Percentiles rank a stretch among this genome's conserved stretches.
Conservation (phyloP, 2,113 vertebrate species). For the Menidia beryllina region DNA sequence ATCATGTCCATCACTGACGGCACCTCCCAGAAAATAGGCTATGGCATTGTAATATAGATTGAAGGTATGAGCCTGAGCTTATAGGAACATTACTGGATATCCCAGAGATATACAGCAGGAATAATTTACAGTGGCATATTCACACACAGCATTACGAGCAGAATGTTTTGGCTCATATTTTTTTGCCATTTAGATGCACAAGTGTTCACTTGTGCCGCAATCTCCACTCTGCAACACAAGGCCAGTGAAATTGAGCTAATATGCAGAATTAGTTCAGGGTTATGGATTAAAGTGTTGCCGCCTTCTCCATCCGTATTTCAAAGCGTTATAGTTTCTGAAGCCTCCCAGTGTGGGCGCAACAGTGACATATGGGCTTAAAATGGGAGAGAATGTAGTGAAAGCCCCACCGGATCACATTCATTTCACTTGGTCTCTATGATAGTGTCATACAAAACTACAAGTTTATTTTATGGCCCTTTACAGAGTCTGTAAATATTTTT, state of each 20-base stretch:
- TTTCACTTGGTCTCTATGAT: slow-evolving; percentile 17
- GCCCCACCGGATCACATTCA: slow-evolving; percentile 21
- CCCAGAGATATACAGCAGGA: neutral
- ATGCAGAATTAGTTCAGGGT: slow-evolving; percentile 64
- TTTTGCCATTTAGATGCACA: slow-evolving; percentile 11
- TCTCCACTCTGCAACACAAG: slow-evolving; percentile 32
- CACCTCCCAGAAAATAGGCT: slow-evolving; percentile 29
- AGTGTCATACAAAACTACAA: neutral
- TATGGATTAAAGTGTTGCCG: slow-evolving; percentile 52
- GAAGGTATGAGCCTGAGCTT: slow-evolving; percentile 13
- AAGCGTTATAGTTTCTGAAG: slow-evolving; percentile 48
- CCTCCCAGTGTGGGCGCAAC: slow-evolving; percentile 44
- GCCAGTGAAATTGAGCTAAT: slow-evolving; percentile 48
- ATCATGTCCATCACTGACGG: slow-evolving; percentile 49
- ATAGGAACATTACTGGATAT: neutral
- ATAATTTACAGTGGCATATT: neutral
- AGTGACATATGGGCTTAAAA: slow-evolving; percentile 23
- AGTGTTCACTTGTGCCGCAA: slow-evolving; percentile 9
- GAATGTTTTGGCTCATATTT: neutral
- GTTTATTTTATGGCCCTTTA: slow-evolving; percentile 11
- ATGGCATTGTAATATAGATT: slow-evolving; percentile 31
- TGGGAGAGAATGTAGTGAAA: slow-evolving; percentile 37
- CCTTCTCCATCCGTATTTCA: slow-evolving; percentile 51
- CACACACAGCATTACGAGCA: neutral
- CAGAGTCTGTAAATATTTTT: too few species aligned